Conservation (phyloP, 2,888 invertebrate genomes). For the Endotricha flammealis region DNA sequence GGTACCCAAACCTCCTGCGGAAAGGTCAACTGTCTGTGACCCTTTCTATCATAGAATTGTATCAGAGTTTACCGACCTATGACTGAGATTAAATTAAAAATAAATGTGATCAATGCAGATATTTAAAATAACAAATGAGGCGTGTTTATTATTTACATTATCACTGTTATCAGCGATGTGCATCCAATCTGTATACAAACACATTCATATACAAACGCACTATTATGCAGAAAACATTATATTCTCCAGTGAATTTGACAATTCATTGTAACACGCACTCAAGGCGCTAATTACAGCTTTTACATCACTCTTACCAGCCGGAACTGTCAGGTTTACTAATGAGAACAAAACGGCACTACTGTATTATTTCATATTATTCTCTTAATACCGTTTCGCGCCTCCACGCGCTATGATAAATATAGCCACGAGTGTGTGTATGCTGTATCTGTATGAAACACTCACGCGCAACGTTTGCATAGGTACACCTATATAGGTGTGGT, state of each 20-base stretch:
- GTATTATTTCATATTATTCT: constrained; percentile 46
- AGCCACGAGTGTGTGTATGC: constrained; percentile 55
- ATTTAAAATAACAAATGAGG: no score
- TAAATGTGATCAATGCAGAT: no score
- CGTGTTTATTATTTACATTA: no score
- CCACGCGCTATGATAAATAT: constrained; percentile 69
- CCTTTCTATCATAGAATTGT: no score
- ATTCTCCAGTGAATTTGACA: constrained; percentile 14
- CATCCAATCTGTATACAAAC: constrained; percentile 8
- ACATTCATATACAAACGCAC: constrained; percentile 18
- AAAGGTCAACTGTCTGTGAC: no score
- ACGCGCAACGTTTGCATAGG: no score
- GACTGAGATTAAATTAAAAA: no score
- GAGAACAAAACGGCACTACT: constrained; percentile 44
- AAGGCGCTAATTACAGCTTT: constrained; percentile 37
- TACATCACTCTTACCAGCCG: constrained; percentile 39
- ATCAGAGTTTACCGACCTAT: no score
- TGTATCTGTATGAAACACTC: no score
- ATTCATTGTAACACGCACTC: constrained; percentile 26
- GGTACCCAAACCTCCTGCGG: no score
- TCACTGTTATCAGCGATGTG: no score
- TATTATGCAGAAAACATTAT: constrained; percentile 15
- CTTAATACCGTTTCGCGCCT: constrained; percentile 61
- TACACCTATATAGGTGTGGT: constrained; percentile 52
- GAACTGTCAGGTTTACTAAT: constrained; percentile 52